phyloP scores from a whole-genome alignment of 2,113 vertebrate genomes.

The Corythaixoides concolor region DNA sequence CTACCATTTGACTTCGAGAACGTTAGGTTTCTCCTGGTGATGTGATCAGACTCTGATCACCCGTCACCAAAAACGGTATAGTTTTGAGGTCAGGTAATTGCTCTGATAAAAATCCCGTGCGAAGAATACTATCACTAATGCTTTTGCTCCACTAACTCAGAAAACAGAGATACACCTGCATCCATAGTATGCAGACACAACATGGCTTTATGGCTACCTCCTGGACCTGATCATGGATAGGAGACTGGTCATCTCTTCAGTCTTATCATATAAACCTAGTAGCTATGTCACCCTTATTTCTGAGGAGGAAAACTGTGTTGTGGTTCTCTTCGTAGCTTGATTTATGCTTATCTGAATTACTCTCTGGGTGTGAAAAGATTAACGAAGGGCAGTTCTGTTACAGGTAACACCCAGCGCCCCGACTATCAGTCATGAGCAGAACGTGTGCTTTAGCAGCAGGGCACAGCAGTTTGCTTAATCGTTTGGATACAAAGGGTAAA shows the following conservation, averaged over 20 bases:
- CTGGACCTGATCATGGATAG: not conserved
- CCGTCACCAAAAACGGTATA: not conserved
- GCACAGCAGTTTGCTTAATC: not conserved
- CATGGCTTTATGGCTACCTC: not conserved
- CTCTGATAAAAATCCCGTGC: not conserved
- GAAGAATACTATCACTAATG: not conserved
- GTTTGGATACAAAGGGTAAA: not conserved
- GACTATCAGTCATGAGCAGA: not conserved
- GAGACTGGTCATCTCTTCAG: not conserved
- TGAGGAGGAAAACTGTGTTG: not conserved
- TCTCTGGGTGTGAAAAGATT: not conserved
- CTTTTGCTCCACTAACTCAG: not conserved
- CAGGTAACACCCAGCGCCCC: not conserved
- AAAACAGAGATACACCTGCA: not conserved
- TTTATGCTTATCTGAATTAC: not conserved
- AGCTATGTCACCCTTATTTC: not conserved
- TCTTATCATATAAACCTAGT: not conserved
- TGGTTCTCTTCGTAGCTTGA: not conserved
- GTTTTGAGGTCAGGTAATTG: not conserved
- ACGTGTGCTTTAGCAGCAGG: not conserved
- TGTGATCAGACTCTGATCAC: not conserved
- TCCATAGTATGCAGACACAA: not conserved
- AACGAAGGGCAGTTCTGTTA: not conserved
- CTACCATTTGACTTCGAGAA: not conserved
- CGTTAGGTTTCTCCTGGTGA: not conserved